Base-by-base conservation (phyloP, 2,113 vertebrate genomes). In the Amphiprion ocellaris region DNA sequence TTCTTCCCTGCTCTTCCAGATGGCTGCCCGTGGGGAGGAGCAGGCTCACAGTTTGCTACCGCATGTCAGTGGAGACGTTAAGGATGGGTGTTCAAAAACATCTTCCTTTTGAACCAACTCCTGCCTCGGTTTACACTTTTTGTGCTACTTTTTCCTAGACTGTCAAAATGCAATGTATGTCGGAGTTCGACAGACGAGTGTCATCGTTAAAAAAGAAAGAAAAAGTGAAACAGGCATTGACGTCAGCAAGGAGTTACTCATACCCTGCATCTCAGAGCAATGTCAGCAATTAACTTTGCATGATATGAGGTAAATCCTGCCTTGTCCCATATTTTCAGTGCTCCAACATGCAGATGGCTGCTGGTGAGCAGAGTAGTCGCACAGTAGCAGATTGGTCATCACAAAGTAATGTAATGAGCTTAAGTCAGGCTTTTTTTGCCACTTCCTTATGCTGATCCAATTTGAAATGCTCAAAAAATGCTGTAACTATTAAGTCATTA, bases 11-110 rank as follows among this genome's bases (percentile, higher is more conserved):
- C 71, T 87, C 83, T 69, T 85, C 85, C 90, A 91, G 87, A 90
- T 91, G 92, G 88, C 74, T 74, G 81, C 71, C 62, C 54, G 81
- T 69, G 66, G 81, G 81, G 80, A 77, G 82, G 81, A 87, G 79
- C 21, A 28, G 69, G 30, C 61, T 83, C 82, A 74, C 81, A 78
- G 79, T 74, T 24, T 37, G 69, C 77, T 58, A 53, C 74, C 47
- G 33, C 69, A 85, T 65, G 69, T 81, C 77, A 72, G 58, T 8
- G 11, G 54, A 68, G 60, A 78, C 41, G 4, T 76, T 61, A 70
- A 60, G 30, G 60, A 76, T 39, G 69, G 74, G 53, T 8, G 54
- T 60, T 86, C 33, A 64, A 71, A 82, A 84, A 71, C 50, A 67
- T 39, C 37, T 30, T 53, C 69, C 28, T 26, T 41, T 52, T 75